Conservation (phyloP, 2,888 invertebrate species). For the Amaurobius ferox region DNA sequence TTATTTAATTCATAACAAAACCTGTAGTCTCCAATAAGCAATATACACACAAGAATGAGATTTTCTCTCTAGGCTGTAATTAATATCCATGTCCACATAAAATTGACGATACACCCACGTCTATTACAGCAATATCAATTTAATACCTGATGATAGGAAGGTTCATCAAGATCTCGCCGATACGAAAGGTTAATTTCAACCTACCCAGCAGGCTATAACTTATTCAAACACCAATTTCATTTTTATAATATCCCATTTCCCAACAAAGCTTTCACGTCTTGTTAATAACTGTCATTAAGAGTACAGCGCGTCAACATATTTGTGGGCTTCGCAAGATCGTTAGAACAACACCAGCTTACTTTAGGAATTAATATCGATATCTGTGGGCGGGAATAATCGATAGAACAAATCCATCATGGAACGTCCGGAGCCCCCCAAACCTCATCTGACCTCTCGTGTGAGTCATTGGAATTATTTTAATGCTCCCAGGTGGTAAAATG, state of each 20-base stretch:
- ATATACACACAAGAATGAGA: too few species aligned
- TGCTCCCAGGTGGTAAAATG: constrained; percentile 65
- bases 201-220: neutral
- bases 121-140: neutral
- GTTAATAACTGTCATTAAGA: constrained; percentile 14
- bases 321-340: neutral
- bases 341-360: constrained; percentile 2
- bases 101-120: neutral
- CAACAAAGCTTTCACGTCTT: constrained; percentile 3
- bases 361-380: constrained; percentile 14
- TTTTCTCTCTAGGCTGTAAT: too few species aligned
- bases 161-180: neutral
- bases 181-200: constrained; percentile 2
- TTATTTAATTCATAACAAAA: too few species aligned
- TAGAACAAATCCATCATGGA: constrained; percentile 59
- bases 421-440: constrained; percentile 25
- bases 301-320: constrained; percentile 5
- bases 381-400: constrained; percentile 37
- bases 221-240: constrained; percentile 1
- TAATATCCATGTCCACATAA: too few species aligned
- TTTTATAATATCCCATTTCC: neutral
- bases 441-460: constrained; percentile 46
- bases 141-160: neutral
- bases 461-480: constrained; percentile 48
- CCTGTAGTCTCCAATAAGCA: too few species aligned